phyloP scores from a whole-genome alignment of 53 echinoderm and acorn worm species.

The Arbacia lixula region DNA sequence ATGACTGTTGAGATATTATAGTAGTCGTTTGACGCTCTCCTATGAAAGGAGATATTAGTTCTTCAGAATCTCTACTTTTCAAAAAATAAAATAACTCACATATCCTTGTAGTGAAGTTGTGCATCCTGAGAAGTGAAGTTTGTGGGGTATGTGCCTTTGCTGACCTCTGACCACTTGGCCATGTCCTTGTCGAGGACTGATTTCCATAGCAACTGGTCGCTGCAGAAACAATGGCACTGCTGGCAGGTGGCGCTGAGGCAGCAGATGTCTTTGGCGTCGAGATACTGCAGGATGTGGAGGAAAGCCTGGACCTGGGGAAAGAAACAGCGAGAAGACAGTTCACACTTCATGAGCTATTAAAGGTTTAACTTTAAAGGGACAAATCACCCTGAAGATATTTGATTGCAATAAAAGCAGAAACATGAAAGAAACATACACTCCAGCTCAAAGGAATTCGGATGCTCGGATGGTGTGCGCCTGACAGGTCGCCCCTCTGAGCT shows the following conservation, averaged over 20 bases:
- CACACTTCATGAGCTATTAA: too few relatives aligned
- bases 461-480: too few relatives aligned
- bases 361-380: too few relatives aligned
- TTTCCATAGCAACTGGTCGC: constrained; percentile 83
- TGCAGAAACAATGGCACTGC: constrained; percentile 71
- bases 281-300: constrained; percentile 79
- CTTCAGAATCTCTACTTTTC: too few relatives aligned
- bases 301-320: constrained; percentile 71
- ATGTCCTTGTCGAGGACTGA: constrained; percentile 77
- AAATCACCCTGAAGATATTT: too few relatives aligned
- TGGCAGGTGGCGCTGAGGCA: constrained; percentile 68
- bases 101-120: constrained; percentile 81
- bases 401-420: too few relatives aligned
- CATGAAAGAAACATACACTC: too few relatives aligned
- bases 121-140: constrained; percentile 25
- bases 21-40: too few relatives aligned
- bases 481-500: too few relatives aligned
- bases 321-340: not conserved
- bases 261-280: constrained; percentile 75
- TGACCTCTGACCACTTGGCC: constrained; percentile 76
- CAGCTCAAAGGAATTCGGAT: too few relatives aligned
- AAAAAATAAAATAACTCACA: constrained; percentile 90
- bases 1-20: too few relatives aligned
- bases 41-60: too few relatives aligned
- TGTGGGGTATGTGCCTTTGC: constrained; percentile 79